Evolutionary conservation across 2,888 invertebrate species (phyloP), one percentile per base, ranked within the genome.

Genomic region (Lasioglossum villosulum): DNA sequence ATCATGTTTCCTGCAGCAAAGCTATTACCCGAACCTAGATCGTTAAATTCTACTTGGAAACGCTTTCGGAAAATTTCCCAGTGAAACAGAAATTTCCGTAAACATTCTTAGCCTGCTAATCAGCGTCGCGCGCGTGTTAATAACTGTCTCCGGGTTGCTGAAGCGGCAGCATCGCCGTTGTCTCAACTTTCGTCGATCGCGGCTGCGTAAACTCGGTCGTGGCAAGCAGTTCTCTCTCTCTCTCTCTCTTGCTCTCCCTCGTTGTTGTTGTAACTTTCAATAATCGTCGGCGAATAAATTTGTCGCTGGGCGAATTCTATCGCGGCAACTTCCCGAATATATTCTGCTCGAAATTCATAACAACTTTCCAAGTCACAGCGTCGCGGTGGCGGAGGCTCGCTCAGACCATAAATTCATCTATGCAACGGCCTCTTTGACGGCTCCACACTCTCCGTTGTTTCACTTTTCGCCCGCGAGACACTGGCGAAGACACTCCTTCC

Each of bases 321-420:
- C 83, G 37, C 70, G 68, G 72, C 56, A 78, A 84, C 56, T 84
- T 78, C 42, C 39, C 63, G 72, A n/a, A 16, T 70, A 66, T 76
- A 79, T 86, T 59, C 77, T n/a, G 59, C 75, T 63, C 63, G 52
- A 77, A 86, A 83, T 83, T 83, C 83, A 74, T 79, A 85, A 80
- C 74, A 86, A 86, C 52, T 86, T 83, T 74, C 80, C 76, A 80
- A 83, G 85, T 80, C 79, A 48, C 56, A 76, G 42, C 42, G 30
- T 30, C 75, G 45, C 34, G 34, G 39, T 70, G 34, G 19, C 45
- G 19, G 39, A 12, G 12, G 70, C 66, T 52, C 42, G 78, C 8
- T 59, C 34, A 6, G 30, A 19, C 42, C 63, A 85, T 82, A 84
- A 85, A 84, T 85, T 86, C 86, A 86, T 86, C 82, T 79, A 66